Evolutionary conservation across 2,113 vertebrate genomes (phyloP).

Genomic region (Thymallus thymallus): DNA sequence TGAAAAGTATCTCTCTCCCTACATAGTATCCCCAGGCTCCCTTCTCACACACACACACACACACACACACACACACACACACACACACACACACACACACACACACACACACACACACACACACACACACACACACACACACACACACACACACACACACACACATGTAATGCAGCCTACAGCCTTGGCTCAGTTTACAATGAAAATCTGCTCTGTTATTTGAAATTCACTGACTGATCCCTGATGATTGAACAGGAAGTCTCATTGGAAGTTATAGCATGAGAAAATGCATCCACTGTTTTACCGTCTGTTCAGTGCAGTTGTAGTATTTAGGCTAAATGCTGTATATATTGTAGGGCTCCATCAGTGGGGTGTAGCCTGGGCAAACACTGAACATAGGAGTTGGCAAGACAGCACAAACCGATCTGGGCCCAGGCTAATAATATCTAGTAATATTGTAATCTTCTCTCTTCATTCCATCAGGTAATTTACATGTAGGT

Average conservation of each 20-base stretch:
- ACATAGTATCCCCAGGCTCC: slow-evolving; percentile 42
- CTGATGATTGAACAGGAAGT: not conserved
- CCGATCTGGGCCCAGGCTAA: not conserved
- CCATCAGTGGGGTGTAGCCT: too few relatives aligned
- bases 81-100: too few relatives aligned
- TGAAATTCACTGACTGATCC: not conserved
- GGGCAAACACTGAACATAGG: too few relatives aligned
- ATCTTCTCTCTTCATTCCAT: not conserved
- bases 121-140: too few relatives aligned
- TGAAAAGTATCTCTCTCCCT: not conserved
- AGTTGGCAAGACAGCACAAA: too few relatives aligned
- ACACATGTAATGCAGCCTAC: not conserved
- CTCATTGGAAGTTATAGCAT: not conserved
- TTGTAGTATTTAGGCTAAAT: not conserved
- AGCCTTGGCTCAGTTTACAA: not conserved
- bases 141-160: too few relatives aligned
- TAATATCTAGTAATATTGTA: not conserved
- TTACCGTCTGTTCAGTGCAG: slow-evolving; percentile 1
- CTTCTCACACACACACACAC: not conserved
- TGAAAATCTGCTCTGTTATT: not conserved
- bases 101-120: too few relatives aligned
- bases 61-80: too few relatives aligned
- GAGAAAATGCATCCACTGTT: not conserved
- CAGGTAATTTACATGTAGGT: slow-evolving; percentile 8
- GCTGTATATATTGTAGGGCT: not conserved